These are phyloP conservation scores for Plestiodon gilberti DNA, from an alignment of 2,113 vertebrate genomes.

Conservation along the genomic window DNA sequence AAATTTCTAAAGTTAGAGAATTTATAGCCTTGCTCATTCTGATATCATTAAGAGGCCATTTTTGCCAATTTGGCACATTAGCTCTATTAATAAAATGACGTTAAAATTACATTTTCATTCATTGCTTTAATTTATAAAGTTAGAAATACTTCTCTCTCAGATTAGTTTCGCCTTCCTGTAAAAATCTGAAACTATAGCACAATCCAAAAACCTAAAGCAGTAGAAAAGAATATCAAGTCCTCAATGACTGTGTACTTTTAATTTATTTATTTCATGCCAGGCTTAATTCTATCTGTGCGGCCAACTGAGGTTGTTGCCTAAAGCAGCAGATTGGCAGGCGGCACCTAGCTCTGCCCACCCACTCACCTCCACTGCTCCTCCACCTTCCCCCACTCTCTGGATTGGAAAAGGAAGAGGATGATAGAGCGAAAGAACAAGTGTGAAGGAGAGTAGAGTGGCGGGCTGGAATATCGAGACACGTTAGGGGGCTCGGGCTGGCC, in stretches of 20 bases:
- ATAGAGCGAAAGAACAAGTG: no score
- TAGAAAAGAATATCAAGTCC: no score
- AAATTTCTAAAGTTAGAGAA: conserved; percentile 20
- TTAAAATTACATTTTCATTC: not conserved
- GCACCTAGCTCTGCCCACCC: no score
- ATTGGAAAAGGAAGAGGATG: no score
- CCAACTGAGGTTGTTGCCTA: no score
- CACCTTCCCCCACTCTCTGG: no score
- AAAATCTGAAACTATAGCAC: not conserved
- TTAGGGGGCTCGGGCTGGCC: no score
- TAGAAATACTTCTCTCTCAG: not conserved
- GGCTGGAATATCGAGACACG: no score
- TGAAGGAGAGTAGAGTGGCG: no score
- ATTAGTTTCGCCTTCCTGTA: no score
- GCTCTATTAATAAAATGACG: conserved; percentile 18
- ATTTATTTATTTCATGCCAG: not conserved
- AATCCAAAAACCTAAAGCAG: not conserved
- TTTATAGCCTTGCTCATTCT: not conserved
- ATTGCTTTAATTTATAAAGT: not conserved
- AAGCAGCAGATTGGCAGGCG: no score
- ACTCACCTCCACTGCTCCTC: no score
- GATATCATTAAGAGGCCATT: not conserved
- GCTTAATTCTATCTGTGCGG: not conserved
- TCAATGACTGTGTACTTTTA: not conserved
- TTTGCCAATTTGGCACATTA: not conserved